These are phyloP conservation scores for Ciconia maguari DNA, from an alignment of 2,113 vertebrate genomes.

Conservation along the genomic window DNA sequence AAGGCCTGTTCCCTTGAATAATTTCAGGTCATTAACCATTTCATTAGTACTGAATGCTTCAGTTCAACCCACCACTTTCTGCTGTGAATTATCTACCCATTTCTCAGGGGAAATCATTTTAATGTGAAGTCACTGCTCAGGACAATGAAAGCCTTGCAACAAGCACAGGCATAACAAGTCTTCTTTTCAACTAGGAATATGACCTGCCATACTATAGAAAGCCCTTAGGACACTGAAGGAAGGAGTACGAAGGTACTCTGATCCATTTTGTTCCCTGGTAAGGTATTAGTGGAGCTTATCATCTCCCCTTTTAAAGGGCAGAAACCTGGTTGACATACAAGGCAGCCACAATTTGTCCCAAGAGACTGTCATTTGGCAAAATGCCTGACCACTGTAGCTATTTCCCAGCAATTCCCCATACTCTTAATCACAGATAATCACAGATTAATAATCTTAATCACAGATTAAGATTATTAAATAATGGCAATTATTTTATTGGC, in stretches of 20 bases:
- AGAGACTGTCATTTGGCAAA: not conserved
- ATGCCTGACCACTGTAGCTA: not conserved
- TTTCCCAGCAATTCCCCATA: not conserved
- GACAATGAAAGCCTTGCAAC: not conserved
- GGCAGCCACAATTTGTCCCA: not conserved
- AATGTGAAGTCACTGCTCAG: not conserved
- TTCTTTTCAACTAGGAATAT: not conserved
- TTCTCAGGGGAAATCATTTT: not conserved
- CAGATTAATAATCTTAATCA: not conserved
- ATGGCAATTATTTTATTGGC: slow-evolving; percentile 25
- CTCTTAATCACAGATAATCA: not conserved
- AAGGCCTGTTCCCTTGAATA: not conserved
- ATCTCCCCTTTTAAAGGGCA: not conserved
- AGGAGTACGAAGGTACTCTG: not conserved
- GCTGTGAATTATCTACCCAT: not conserved
- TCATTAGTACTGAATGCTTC: not conserved
- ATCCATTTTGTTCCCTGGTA: not conserved
- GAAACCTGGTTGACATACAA: not conserved
- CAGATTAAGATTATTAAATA: not conserved
- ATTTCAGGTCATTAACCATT: not conserved
- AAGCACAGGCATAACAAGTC: not conserved
- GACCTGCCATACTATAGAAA: not conserved
- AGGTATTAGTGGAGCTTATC: not conserved
- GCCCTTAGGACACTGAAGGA: not conserved
- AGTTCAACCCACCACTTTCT: not conserved